Evolutionary conservation across 2,888 invertebrate genomes (phyloP).

Genomic region (Nemoura dubitans): DNA sequence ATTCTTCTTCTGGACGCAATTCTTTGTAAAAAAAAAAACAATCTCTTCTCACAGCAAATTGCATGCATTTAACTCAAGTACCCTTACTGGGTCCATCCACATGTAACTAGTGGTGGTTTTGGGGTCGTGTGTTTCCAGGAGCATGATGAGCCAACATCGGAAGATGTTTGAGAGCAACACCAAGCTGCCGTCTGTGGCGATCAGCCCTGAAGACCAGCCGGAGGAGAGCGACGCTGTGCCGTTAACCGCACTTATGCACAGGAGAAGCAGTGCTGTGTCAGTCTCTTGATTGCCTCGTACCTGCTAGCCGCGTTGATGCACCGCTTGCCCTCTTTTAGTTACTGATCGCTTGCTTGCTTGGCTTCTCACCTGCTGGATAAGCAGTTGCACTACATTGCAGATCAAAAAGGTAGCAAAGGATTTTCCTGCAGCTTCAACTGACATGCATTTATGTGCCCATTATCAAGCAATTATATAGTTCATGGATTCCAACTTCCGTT

Average conservation of each 20-base stretch:
- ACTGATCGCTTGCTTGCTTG: conserved; percentile 1
- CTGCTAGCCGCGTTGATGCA: background rate
- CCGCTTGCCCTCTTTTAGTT: background rate
- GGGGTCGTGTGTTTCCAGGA: conserved; percentile 58
- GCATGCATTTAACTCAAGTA: background rate
- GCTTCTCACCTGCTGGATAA: background rate
- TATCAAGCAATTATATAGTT: too few relatives aligned
- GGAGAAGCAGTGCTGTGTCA: conserved; percentile 51
- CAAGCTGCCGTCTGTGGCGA: conserved; percentile 66
- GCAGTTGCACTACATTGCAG: too few relatives aligned
- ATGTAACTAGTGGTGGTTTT: background rate
- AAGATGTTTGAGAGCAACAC: conserved; percentile 60
- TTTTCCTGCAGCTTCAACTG: too few relatives aligned
- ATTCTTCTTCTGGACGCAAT: too few relatives aligned
- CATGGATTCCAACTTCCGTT: too few relatives aligned
- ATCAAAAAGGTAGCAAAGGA: too few relatives aligned
- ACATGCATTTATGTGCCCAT: too few relatives aligned
- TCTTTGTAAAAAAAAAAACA: conserved; percentile 49
- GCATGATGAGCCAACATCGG: conserved; percentile 63
- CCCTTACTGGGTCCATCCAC: too few relatives aligned
- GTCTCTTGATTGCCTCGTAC: conserved; percentile 33
- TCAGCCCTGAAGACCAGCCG: conserved; percentile 63
- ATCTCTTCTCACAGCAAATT: conserved; percentile 50
- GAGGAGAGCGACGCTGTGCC: conserved; percentile 47
- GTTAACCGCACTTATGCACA: conserved; percentile 54